phyloP scores from a whole-genome alignment of 1,140 invertebrate species.

The Magallana angulata region DNA sequence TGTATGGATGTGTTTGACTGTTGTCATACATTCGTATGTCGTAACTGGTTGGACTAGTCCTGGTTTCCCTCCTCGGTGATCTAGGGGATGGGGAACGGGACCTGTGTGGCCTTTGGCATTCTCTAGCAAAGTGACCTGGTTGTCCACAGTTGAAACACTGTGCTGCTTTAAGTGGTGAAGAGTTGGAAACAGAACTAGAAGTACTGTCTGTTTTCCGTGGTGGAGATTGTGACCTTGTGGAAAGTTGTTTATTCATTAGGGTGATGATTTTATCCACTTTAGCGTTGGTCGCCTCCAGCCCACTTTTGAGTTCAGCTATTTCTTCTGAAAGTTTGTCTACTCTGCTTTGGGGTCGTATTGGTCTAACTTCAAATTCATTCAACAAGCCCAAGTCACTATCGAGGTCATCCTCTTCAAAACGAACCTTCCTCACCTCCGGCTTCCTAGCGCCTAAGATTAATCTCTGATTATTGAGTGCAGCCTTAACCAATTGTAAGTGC shows the following conservation, averaged over 20 bases:
- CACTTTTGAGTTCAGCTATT: background rate
- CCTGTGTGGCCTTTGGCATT: background rate
- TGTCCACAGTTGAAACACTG: background rate
- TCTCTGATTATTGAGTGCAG: constrained; percentile 7
- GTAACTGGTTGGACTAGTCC: background rate
- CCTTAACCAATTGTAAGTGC: constrained; percentile 16
- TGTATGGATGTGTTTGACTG: background rate
- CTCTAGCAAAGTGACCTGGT: constrained; percentile 34
- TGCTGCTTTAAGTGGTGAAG: background rate
- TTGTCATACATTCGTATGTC: background rate
- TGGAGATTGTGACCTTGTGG: background rate
- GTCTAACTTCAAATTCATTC: background rate
- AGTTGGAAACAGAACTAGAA: too few relatives aligned
- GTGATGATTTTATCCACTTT: too few relatives aligned
- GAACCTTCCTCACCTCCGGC: background rate
- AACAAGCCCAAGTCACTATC: background rate
- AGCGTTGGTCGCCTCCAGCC: too few relatives aligned
- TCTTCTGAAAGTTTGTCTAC: constrained; percentile 8
- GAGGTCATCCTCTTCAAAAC: background rate
- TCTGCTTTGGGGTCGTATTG: background rate
- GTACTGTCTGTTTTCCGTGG: background rate
- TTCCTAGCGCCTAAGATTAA: constrained; percentile 36
- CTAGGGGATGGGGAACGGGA: background rate
- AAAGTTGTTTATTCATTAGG: too few relatives aligned
- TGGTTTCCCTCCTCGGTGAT: background rate